Conservation (phyloP, 35 echinoderm and acorn worm species). For the Anneissia japonica region DNA sequence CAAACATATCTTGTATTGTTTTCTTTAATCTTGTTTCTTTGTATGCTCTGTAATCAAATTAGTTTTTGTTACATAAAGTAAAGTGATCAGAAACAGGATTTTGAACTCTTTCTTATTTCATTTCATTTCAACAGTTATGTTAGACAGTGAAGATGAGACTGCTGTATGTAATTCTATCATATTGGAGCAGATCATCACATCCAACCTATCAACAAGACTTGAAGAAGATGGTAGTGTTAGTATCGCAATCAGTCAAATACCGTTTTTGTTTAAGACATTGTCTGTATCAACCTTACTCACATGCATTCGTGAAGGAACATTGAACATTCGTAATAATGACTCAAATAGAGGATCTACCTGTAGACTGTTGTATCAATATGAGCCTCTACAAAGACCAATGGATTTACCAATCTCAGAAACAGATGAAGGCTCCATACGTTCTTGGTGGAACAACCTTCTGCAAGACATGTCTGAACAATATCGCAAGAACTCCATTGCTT, state of each 20-base stretch:
- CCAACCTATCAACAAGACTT: not conserved
- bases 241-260: not conserved
- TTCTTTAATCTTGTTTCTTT: too few species aligned
- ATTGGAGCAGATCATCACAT: not conserved
- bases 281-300: not conserved
- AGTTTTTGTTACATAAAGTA: too few species aligned
- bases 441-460: not conserved
- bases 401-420: not conserved
- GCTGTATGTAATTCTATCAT: not conserved
- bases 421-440: not conserved
- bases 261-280: not conserved
- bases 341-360: not conserved
- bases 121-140: not conserved
- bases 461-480: not conserved
- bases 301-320: not conserved
- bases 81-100: too few species aligned
- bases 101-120: too few species aligned
- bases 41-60: too few species aligned
- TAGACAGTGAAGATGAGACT: not conserved
- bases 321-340: not conserved
- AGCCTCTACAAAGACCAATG: not conserved
- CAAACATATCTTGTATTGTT: too few species aligned
- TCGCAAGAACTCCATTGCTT: not conserved
- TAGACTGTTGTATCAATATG: not conserved
- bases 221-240: not conserved